Evolutionary conservation across 2,797 vertebrate species (phyloP).

Genomic region (Emydoidea blandingii): DNA sequence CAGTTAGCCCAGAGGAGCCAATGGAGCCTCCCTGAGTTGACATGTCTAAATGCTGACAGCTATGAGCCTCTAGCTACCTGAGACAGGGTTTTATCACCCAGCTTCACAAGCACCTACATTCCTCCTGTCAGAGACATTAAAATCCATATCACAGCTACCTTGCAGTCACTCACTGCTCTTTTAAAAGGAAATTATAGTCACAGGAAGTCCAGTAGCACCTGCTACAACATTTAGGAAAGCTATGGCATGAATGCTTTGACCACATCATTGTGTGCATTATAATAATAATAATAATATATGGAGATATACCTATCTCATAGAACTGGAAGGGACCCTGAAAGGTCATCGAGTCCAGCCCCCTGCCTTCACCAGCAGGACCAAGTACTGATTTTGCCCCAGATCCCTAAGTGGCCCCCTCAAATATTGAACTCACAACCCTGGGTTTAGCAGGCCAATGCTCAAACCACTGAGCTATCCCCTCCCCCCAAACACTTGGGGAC

Average conservation of each 20-base stretch:
- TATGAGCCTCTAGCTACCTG: background rate
- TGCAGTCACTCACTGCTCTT: background rate
- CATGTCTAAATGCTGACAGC: background rate
- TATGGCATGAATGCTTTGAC: background rate
- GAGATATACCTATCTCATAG: too few relatives aligned
- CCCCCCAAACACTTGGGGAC: background rate
- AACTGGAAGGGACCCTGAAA: too few relatives aligned
- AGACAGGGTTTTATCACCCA: background rate
- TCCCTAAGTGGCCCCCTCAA: too few relatives aligned
- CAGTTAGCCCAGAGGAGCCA: background rate
- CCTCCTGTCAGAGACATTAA: background rate
- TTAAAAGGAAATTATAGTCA: background rate
- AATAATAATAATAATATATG: too few relatives aligned
- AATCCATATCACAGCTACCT: background rate
- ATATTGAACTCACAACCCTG: too few relatives aligned
- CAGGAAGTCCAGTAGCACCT: background rate
- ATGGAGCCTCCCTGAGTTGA: too few relatives aligned
- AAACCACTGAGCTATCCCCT: too few relatives aligned
- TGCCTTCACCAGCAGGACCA: too few relatives aligned
- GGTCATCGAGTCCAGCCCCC: too few relatives aligned
- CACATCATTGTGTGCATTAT: background rate
- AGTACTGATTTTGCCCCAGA: too few relatives aligned
- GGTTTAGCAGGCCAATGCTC: too few relatives aligned
- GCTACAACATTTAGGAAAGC: background rate
- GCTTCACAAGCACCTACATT: background rate